These are phyloP conservation scores for Plutomurus gul DNA, from an alignment of 1,140 invertebrate species.

Conservation along the genomic window DNA sequence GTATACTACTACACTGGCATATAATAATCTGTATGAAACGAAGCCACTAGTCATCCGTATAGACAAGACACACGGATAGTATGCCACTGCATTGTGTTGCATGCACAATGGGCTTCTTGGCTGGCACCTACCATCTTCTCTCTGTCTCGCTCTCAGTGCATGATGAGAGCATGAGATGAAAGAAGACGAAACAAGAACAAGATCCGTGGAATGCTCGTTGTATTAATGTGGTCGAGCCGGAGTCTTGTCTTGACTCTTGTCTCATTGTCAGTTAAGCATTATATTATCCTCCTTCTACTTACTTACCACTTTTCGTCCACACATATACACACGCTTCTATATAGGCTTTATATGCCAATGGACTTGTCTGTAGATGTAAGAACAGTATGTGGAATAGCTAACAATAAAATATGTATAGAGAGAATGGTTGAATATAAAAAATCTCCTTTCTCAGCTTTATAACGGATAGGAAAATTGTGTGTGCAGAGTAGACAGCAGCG, in stretches of 20 bases:
- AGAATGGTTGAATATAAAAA: too few relatives aligned
- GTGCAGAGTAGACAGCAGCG: too few relatives aligned
- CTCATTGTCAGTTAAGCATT: background rate
- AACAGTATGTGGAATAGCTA: too few relatives aligned
- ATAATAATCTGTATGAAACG: conserved; percentile 6
- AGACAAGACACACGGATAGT: background rate
- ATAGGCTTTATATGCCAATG: too few relatives aligned
- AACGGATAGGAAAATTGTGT: too few relatives aligned
- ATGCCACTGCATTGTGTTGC: background rate
- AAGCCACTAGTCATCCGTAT: background rate
- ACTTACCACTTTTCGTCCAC: too few relatives aligned
- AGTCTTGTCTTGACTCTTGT: background rate
- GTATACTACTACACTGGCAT: background rate
- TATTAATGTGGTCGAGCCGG: conserved; percentile 18
- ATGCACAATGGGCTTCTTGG: too few relatives aligned
- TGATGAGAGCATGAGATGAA: background rate
- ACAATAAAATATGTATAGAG: too few relatives aligned
- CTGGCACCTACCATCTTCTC: background rate
- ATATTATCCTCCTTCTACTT: too few relatives aligned
- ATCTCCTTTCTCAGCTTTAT: too few relatives aligned
- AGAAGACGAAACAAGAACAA: conserved; percentile 23
- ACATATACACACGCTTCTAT: too few relatives aligned
- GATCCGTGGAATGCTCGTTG: conserved; percentile 18
- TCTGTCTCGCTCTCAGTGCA: background rate
- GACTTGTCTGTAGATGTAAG: too few relatives aligned